phyloP scores from a whole-genome alignment of 1,140 invertebrate species.

The Steinernema khuongi region DNA sequence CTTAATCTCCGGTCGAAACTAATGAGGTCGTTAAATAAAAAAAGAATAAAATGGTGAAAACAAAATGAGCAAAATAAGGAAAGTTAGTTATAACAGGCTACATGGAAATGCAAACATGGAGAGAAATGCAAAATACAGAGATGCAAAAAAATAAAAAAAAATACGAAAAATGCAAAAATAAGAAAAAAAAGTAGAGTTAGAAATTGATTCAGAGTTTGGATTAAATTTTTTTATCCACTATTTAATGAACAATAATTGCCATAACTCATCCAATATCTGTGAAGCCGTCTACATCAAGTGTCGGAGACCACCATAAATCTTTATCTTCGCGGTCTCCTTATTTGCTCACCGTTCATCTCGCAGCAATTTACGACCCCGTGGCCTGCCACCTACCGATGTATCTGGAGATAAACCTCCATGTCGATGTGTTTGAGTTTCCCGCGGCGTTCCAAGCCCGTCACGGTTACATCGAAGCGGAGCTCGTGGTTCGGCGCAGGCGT shows the following conservation, averaged over 20 bases:
- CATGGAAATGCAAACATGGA: too few relatives aligned
- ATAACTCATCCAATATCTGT: background rate
- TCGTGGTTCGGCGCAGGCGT: background rate
- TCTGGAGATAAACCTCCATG: slow-evolving; percentile 14
- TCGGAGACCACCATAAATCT: background rate
- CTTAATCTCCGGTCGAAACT: too few relatives aligned
- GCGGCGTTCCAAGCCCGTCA: background rate
- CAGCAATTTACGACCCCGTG: background rate
- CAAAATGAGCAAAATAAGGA: too few relatives aligned
- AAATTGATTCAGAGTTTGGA: too few relatives aligned
- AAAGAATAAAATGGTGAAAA: too few relatives aligned
- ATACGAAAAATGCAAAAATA: background rate
- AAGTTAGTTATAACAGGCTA: too few relatives aligned
- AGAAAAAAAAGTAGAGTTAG: too few relatives aligned
- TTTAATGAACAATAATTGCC: background rate
- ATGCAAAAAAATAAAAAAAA: too few relatives aligned
- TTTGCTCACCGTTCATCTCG: background rate
- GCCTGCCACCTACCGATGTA: slow-evolving; percentile 8
- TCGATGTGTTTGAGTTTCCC: slow-evolving; percentile 6
- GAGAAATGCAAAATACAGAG: too few relatives aligned
- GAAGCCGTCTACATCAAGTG: background rate
- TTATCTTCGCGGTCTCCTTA: background rate
- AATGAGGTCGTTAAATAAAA: too few relatives aligned
- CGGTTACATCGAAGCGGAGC: background rate
- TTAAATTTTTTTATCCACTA: too few relatives aligned